These are phyloP conservation scores for Agrilus planipennis DNA, from an alignment of 1,140 invertebrate genomes.

Conservation along the genomic window DNA sequence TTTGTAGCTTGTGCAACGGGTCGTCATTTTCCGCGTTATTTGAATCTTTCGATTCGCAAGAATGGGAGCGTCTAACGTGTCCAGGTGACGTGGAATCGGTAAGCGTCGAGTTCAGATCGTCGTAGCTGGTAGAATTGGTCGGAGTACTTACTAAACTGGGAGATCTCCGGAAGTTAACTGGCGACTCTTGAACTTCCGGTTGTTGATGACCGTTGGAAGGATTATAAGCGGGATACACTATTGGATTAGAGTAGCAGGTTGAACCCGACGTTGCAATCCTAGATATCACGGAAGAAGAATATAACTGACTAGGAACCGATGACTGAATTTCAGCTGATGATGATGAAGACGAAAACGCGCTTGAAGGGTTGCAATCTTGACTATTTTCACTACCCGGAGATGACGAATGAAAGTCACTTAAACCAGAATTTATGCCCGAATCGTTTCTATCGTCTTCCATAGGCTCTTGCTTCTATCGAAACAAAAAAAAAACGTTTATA, in stretches of 20 bases:
- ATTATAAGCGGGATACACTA: constrained; percentile 36
- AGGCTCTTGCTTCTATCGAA: constrained; percentile 33
- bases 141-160: too few relatives aligned
- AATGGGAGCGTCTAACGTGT: too few relatives aligned
- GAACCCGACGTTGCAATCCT: not conserved
- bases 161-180: too few relatives aligned
- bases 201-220: constrained; percentile 16
- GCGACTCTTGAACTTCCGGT: not conserved
- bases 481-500: constrained; percentile 16
- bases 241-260: constrained; percentile 19
- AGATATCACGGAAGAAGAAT: constrained; percentile 11
- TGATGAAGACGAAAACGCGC: constrained; percentile 4
- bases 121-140: not conserved
- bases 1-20: constrained; percentile 15
- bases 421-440: constrained; percentile 28
- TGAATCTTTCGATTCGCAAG: constrained; percentile 6
- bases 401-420: constrained; percentile 25
- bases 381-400: constrained; percentile 28
- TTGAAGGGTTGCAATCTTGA: constrained; percentile 13
- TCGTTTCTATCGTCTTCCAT: constrained; percentile 28
- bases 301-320: constrained; percentile 10
- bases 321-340: not conserved
- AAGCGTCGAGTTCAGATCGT: constrained; percentile 5
- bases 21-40: constrained; percentile 12
- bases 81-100: constrained; percentile 10